Evolutionary conservation across 2,888 invertebrate genomes (phyloP), one percentile per base, ranked within the genome.

Genomic region (Heteropelma amictum): DNA sequence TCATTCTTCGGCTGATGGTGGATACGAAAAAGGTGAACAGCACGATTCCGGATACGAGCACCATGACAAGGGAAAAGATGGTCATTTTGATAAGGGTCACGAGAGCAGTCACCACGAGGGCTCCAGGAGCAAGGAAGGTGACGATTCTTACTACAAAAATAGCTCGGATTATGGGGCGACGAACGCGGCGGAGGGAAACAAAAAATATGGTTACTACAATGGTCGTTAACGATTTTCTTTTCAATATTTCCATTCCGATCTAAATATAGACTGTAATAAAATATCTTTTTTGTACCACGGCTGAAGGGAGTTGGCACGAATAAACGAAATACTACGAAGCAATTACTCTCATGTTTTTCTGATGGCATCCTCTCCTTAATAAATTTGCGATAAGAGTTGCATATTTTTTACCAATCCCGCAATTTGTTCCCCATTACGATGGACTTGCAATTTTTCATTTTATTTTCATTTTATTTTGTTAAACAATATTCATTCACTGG

Each of bases 71-170:
- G 95, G 95, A 40, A 94, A 96, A 89, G 94, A 95, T 86, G 95
- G 95, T 8, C 93, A 94, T 82, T 93, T 94, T 85, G 93, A 95
- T 85, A 94, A 96, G 86, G 96, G 96, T 6, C 93, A 93, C 70
- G 95, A 96, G 85, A 93, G 95, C 86, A 92, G 95, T 83, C 94
- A 94, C 23, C 93, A 95, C 84, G 93, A 94, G 81, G 96, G 95
- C 0, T 95, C 95, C 89, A 95, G 95, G 88, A 92, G 93, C 74
- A 92, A 93, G 71, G 94, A 92, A 12, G 95, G 95, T 6, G 95
- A 95, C 84, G 93, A 95, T 76, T 93, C 93, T 74, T 95, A 95
- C 84, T 92, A 94, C 88, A 92, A 92, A 33, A 94, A 95, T 86
- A 93, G 94, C 77, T 92, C 93, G 83, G 93, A 94, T 82, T 93